These are phyloP conservation scores for Vultur gryphus DNA, from an alignment of 2,797 vertebrate species.

Conservation along the genomic window DNA sequence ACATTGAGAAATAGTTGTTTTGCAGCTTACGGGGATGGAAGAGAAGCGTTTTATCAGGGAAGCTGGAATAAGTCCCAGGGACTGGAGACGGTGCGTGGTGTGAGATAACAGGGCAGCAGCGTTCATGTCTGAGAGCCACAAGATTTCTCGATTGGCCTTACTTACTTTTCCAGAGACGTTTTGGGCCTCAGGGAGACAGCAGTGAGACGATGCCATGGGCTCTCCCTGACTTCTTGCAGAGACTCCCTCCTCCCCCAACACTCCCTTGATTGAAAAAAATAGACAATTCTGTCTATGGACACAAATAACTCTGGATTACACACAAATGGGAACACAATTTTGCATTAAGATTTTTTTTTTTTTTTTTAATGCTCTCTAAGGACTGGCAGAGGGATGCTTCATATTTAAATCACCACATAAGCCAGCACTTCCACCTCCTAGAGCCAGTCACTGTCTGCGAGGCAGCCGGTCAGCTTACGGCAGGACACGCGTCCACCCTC, in stretches of 20 bases:
- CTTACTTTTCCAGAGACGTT: not conserved
- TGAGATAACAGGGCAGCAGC: not conserved
- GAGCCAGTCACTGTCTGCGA: not conserved
- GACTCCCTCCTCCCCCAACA: rapidly evolving
- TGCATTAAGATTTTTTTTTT: not conserved
- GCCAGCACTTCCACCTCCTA: not conserved
- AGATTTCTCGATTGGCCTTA: not conserved
- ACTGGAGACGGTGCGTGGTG: not conserved
- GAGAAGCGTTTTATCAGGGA: not conserved
- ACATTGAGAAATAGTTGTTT: not conserved
- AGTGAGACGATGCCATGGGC: not conserved
- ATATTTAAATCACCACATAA: not conserved
- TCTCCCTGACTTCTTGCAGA: not conserved
- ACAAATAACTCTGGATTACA: not conserved
- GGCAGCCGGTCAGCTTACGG: not conserved
- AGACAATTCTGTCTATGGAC: not conserved
- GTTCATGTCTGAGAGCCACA: not conserved
- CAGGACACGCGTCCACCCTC: rapidly evolving
- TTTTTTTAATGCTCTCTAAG: not conserved
- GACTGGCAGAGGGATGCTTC: not conserved
- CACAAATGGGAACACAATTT: not conserved
- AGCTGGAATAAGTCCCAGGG: not conserved
- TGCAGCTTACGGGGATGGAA: not conserved
- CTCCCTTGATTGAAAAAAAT: not conserved
- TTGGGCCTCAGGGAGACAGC: not conserved